Percentiles rank a stretch among this genome's conserved stretches.
Evolutionary conservation across 1,140 invertebrate genomes (phyloP).

Genomic region (Drosophila oshimai): DNA sequence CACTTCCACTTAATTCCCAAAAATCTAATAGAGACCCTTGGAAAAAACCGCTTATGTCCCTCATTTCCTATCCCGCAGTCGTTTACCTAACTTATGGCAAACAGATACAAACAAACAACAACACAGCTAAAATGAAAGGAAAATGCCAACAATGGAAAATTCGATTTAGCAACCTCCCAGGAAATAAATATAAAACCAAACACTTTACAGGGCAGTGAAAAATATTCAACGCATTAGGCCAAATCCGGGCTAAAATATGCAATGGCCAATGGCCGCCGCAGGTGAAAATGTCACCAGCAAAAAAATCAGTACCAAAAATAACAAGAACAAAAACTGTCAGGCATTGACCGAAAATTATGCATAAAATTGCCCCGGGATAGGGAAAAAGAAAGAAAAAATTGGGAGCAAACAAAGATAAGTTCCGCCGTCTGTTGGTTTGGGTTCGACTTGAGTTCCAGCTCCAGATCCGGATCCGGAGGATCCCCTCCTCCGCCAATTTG

Average conservation of each 20-base stretch:
- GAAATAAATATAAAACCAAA: constrained; percentile 43
- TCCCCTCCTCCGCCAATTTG: constrained; percentile 32
- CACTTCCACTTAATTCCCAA: constrained; percentile 1
- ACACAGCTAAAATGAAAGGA: constrained; percentile 17
- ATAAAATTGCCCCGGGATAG: constrained; percentile 58
- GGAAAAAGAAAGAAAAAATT: constrained; percentile 18
- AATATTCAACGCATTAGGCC: constrained; percentile 78
- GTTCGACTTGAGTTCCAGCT: constrained; percentile 3
- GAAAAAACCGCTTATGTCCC: constrained; percentile 30
- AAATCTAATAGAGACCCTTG: not conserved
- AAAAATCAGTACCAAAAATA: constrained; percentile 15
- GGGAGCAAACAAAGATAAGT: constrained; percentile 72
- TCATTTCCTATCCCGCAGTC: constrained; percentile 39
- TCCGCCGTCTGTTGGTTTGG: constrained; percentile 28
- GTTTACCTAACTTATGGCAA: constrained; percentile 46
- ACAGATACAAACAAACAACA: constrained; percentile 57
- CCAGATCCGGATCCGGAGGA: constrained; percentile 4
- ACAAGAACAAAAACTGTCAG: constrained; percentile 28
- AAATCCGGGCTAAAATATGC: constrained; percentile 77
- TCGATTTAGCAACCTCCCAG: constrained; percentile 57
- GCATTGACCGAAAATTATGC: constrained; percentile 67
- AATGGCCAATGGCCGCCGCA: constrained; percentile 65
- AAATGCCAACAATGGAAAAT: constrained; percentile 41
- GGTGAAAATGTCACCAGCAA: constrained; percentile 37
- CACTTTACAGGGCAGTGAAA: constrained; percentile 54